phyloP scores from a whole-genome alignment of 2,797 vertebrate species.

The Limnodromus scolopaceus region DNA sequence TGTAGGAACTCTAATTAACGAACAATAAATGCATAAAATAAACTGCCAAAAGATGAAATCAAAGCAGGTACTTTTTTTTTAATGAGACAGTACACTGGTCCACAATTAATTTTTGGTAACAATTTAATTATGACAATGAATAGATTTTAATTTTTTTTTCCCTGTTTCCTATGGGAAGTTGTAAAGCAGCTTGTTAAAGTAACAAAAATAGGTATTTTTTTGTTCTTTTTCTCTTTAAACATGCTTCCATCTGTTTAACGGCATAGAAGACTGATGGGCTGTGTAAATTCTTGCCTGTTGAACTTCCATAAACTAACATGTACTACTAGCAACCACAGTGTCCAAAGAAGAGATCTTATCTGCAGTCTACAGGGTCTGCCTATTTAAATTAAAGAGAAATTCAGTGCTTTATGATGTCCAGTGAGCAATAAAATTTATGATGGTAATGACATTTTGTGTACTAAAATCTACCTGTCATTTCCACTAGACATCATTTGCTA shows the following conservation, averaged over 20 bases:
- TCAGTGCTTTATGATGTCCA: neutral
- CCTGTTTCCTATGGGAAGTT: neutral
- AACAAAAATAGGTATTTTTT: neutral
- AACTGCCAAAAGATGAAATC: conserved; percentile 49
- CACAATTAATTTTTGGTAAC: conserved; percentile 34
- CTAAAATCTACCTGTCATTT: neutral
- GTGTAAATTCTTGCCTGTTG: neutral
- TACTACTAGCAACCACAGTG: neutral
- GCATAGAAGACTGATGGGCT: neutral
- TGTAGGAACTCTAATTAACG: conserved; percentile 51
- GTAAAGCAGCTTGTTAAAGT: neutral
- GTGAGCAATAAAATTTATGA: neutral
- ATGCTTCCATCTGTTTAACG: neutral
- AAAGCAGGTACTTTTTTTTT: conserved; percentile 27
- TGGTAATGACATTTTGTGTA: neutral
- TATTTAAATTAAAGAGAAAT: neutral
- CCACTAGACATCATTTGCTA: neutral
- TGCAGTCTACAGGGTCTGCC: neutral
- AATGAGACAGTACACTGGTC: conserved; percentile 27
- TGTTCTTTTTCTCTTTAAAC: neutral
- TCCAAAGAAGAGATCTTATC: neutral
- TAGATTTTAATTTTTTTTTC: neutral
- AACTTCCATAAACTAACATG: neutral
- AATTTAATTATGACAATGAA: conserved; percentile 48
- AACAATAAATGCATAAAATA: conserved; percentile 66